Base-by-base conservation (phyloP, 2,113 vertebrate species). In the Esox niger region DNA sequence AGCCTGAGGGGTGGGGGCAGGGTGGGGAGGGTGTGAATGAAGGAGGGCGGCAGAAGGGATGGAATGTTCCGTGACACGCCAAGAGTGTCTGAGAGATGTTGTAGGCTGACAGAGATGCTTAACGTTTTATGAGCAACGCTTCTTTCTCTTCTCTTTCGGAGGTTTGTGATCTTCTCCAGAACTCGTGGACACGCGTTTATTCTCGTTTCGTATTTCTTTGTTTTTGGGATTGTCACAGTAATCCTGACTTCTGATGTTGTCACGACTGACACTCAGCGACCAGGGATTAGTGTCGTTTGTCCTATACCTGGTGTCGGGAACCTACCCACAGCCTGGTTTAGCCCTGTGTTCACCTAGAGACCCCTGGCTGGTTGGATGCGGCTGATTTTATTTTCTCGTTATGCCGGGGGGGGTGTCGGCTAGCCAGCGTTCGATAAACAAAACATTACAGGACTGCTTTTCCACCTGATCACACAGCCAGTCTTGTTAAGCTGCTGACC, bases 101-200 rank as follows among this genome's bases (percentile, higher is more conserved):
- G 65, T 58, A 17, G 55, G 57, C 31, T 15, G 32, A 57, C 9
- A 54, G 65, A 26, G 31, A 2, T 21, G n/a, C 49, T 66, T 26
- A 57, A 66, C 38, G 64, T 56, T 66, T 66, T 27, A 56, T 56
- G 52, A 66, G 31, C 25, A 33, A 1, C 5, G 30, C 54, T 52
- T n/a, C 64, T 66, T 57, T 56, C 56, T 56, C 64, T 66, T 66
- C 55, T 30, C n/a, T n/a, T n/a, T n/a, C n/a, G n/a, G 38, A 33
- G 4, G 33, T 55, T 47, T 46, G 3, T 58, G n/a, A n/a, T 31
- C 31, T 32, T 30, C 26, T 49, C 27, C 54, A 38, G 13, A 59
- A 59, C 35, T 33, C n/a, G 21, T 20, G 38, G 21, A 15, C 55
- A 33, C 33, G 27, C 10, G 30, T 66, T 27, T 66, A n/a, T n/a